Conservation (phyloP, 1,140 invertebrate genomes). For the Bactericera cockerelli region DNA sequence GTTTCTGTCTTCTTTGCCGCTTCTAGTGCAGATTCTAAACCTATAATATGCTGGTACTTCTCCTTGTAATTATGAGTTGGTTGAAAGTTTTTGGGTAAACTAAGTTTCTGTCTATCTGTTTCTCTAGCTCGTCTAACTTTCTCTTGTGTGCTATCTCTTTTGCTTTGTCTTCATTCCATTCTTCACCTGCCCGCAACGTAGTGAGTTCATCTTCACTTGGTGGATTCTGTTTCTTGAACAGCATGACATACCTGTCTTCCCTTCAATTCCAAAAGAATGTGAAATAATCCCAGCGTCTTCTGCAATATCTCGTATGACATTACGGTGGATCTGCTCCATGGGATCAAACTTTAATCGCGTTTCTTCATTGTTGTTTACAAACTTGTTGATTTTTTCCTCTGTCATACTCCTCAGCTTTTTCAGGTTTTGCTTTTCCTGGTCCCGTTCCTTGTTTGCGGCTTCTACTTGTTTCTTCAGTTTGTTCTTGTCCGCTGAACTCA, state of each 20-base stretch:
- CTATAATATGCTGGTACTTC: conserved; percentile 82
- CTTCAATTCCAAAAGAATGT: conserved; percentile 81
- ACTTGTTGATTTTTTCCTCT: conserved; percentile 40
- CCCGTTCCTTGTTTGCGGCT: conserved; percentile 30
- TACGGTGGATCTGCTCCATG: conserved; percentile 61
- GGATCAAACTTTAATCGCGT: conserved; percentile 44
- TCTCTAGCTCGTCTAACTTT: conserved; percentile 27
- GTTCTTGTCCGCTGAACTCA: conserved; percentile 46
- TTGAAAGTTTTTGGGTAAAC: conserved; percentile 32
- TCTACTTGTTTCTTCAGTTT: conserved; percentile 45
- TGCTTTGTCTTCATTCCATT: conserved; percentile 64
- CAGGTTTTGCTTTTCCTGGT: conserved; percentile 32
- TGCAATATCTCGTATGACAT: conserved; percentile 70
- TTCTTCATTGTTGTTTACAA: conserved; percentile 36
- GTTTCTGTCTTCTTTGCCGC: conserved; percentile 70
- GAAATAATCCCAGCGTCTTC: conserved; percentile 69
- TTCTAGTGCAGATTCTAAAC: conserved; percentile 67
- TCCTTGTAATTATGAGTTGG: conserved; percentile 63
- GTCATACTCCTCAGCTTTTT: conserved; percentile 37
- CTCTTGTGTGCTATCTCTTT: conserved; percentile 36
- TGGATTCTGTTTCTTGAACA: conserved; percentile 66
- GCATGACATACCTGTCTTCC: conserved; percentile 69
- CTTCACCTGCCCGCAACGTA: conserved; percentile 58
- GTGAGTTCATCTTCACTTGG: conserved; percentile 75
- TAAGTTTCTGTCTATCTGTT: conserved; percentile 30